A percentile compares a stretch with the other conserved stretches of the same genome.
Evolutionary conservation across 2,888 invertebrate species (phyloP).

Genomic region (Parasteatoda lunata): DNA sequence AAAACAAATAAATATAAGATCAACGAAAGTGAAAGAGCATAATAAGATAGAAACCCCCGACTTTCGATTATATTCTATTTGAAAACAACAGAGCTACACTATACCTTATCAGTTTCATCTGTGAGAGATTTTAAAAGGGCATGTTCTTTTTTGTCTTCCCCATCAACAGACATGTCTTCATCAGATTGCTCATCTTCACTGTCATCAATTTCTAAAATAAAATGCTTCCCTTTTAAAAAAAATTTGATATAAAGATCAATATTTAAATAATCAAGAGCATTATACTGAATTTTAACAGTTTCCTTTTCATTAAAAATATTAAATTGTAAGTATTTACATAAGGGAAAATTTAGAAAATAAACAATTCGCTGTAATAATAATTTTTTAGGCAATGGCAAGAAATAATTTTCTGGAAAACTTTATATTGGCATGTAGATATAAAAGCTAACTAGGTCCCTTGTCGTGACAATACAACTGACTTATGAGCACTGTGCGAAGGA

Average conservation of each 20-base stretch:
- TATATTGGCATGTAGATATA: too few relatives aligned
- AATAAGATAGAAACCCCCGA: background rate
- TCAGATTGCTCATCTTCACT: conserved; percentile 8
- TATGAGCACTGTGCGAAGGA: too few relatives aligned
- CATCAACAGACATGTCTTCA: conserved; percentile 24
- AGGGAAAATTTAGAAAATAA: too few relatives aligned
- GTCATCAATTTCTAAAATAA: conserved; percentile 71
- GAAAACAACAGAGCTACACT: background rate
- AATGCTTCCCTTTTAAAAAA: background rate
- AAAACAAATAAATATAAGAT: background rate
- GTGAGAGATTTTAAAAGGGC: conserved; percentile 33
- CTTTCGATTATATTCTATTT: background rate
- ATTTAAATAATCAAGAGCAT: too few relatives aligned
- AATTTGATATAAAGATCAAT: background rate
- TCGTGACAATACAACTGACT: too few relatives aligned
- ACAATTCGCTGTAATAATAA: too few relatives aligned
- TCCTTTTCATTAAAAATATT: too few relatives aligned
- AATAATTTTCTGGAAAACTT: too few relatives aligned
- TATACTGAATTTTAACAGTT: too few relatives aligned
- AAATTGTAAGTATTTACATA: too few relatives aligned
- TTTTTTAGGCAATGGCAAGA: too few relatives aligned
- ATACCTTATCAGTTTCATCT: conserved; percentile 13
- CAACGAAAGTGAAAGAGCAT: background rate
- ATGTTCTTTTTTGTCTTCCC: background rate
- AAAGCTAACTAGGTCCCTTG: too few relatives aligned